Percentiles rank a stretch among this genome's conserved stretches.
Evolutionary conservation across 2,113 vertebrate genomes (phyloP).

Genomic region (Scophthalmus maximus): DNA sequence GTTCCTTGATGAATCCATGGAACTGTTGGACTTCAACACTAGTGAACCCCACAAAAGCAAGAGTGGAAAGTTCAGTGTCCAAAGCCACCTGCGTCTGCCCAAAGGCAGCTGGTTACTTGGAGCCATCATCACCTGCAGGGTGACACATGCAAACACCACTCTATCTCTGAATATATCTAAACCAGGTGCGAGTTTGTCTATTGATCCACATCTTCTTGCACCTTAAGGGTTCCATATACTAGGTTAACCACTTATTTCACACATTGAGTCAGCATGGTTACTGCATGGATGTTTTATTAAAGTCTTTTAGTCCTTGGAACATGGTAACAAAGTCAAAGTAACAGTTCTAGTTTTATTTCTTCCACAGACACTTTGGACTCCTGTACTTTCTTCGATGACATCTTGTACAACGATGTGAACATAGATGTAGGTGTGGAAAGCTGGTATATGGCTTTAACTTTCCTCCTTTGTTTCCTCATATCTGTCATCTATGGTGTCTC

Average conservation of each 20-base stretch:
- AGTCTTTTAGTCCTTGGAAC: not conserved
- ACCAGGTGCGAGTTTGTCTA: constrained; percentile 53
- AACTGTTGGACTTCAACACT: constrained; percentile 34
- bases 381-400: constrained; percentile 51
- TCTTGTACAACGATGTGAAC: constrained; percentile 19
- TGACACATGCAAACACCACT: constrained; percentile 64
- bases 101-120: constrained; percentile 53
- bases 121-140: constrained; percentile 67
- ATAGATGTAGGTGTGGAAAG: constrained; percentile 58
- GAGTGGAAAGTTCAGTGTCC: constrained; percentile 75
- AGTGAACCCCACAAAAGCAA: constrained; percentile 52
- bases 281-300: not conserved
- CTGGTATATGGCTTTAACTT: constrained; percentile 71
- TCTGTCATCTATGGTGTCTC: constrained; percentile 65
- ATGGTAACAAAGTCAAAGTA: not conserved
- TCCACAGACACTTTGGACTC: constrained; percentile 48
- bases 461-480: constrained; percentile 72
- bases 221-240: not conserved
- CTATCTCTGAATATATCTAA: constrained; percentile 50
- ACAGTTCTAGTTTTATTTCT: not conserved
- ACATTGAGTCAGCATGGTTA: not conserved
- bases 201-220: no score
- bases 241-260: not conserved
- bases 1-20: constrained; percentile 38
- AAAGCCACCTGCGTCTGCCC: constrained; percentile 68